These are phyloP conservation scores for Equus quagga DNA, from an alignment of 2,113 vertebrate species.

Conservation along the genomic window DNA sequence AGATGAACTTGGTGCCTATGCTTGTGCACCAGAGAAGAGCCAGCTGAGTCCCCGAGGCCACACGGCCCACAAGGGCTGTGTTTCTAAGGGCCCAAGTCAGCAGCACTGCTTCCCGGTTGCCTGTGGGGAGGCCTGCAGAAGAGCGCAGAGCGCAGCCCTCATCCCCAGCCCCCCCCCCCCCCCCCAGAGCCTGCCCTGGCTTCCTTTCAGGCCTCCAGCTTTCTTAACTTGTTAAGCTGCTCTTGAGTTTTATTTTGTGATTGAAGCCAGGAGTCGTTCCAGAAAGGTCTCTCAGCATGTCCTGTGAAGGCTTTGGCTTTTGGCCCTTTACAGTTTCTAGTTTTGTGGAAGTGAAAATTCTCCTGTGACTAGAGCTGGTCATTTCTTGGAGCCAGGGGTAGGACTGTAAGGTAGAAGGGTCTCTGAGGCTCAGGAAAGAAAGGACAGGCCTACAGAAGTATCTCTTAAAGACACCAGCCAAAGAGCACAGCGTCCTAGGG, in stretches of 20 bases:
- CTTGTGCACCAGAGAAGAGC: background rate
- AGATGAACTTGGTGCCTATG: background rate
- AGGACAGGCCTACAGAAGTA: background rate
- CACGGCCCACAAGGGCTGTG: rapidly evolving
- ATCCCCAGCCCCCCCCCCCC: background rate
- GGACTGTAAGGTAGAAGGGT: background rate
- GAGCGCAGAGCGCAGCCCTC: rapidly evolving
- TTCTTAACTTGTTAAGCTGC: background rate
- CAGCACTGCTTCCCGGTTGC: background rate
- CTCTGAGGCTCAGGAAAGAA: background rate
- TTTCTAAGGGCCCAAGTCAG: background rate
- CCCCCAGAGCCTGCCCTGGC: background rate
- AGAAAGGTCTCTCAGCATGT: background rate
- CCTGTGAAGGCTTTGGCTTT: background rate
- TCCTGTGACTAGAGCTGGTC: background rate
- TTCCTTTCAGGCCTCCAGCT: background rate
- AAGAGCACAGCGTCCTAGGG: background rate
- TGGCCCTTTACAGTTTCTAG: background rate
- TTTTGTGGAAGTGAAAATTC: background rate
- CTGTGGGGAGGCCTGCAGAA: background rate
- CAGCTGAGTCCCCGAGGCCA: background rate
- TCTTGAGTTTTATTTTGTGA: background rate
- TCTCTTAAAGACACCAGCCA: background rate
- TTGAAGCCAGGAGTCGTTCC: background rate
- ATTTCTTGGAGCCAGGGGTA: background rate